Base-by-base conservation (phyloP, 2,888 invertebrate genomes). In the Lochmaea crataegi region DNA sequence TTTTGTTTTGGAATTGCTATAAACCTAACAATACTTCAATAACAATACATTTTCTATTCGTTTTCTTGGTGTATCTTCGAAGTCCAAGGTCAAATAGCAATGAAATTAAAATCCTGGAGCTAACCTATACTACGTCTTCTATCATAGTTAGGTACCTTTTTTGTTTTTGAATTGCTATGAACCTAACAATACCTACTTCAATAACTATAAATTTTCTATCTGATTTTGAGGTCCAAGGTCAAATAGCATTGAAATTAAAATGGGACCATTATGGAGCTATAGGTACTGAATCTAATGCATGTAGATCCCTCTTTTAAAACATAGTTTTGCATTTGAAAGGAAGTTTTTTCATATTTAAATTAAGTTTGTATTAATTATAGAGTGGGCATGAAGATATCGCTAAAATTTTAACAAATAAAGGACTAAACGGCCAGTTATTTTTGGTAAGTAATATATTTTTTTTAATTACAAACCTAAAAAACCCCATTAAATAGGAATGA, bases 371-470 rank as follows among this genome's bases (percentile, higher is more conserved):
- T 16, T 53, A 48, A 26, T 79, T 80, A 65, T 65, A 80, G 80
- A 78, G 75, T 68, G 78, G 76, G 12, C 75, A 76, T 48, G 71
- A 58, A 4, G 77, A 74, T 48, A 76, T 78, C 64, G 76, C 71
- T 26, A 68, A 69, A 6, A 67, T 80, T 26, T 71, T 80, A 10
- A 41, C 48, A 26, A 61, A 67, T 26, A 75, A 70, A 61, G 73
- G 76, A 57, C 66, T 80, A 14, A 75, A 79, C 61, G 81, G 80
- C 11, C 56, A 71, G 11, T 75, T 63, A 64, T 77, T 81, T 71
- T 70, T 80, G 69, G 81, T 80, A 74, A 80, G 77, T 72, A 70
- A 11, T 57, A 12, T n/a, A 11, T 57, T 38, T 63, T 48, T 51
- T 71, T 26, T 11, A 68, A 38, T 7, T 32, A 32, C 32, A 1